Evolutionary conservation across 2,113 vertebrate species (phyloP).

Genomic region (Amphiprion ocellaris): DNA sequence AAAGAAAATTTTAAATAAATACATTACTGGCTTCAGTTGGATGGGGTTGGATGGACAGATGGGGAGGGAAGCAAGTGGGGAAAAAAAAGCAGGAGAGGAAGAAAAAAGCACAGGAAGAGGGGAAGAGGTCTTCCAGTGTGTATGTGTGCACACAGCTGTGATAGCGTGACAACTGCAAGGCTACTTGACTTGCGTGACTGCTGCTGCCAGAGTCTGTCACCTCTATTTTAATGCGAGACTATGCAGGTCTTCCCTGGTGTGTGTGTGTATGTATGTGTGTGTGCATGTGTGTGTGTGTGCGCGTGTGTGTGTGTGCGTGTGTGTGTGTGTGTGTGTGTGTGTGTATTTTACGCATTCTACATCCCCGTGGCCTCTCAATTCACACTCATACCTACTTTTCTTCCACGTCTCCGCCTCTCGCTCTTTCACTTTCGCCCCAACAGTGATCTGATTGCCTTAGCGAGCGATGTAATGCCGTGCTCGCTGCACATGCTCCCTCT

Average conservation of each 20-base stretch:
- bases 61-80: background rate
- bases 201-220: slow-evolving; percentile 83
- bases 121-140: slow-evolving; percentile 22
- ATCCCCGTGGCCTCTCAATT: slow-evolving; percentile 46
- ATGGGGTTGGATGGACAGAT: slow-evolving; percentile 28
- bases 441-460: slow-evolving; percentile 62
- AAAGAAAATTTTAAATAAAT: slow-evolving; percentile 44
- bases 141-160: slow-evolving; percentile 55
- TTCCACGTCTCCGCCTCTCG: slow-evolving; percentile 29
- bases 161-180: slow-evolving; percentile 83
- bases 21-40: slow-evolving; percentile 34
- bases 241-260: slow-evolving; percentile 75
- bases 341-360: slow-evolving; percentile 28
- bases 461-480: background rate
- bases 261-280: slow-evolving; percentile 45
- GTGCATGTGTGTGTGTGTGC: slow-evolving; percentile 39
- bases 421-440: slow-evolving; percentile 27
- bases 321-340: slow-evolving; percentile 43
- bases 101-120: slow-evolving; percentile 46
- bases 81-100: slow-evolving; percentile 1
- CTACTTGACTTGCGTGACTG: slow-evolving; percentile 77
- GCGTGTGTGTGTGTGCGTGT: slow-evolving; percentile 45
- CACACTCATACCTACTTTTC: slow-evolving; percentile 40
- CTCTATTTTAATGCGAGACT: slow-evolving; percentile 81
- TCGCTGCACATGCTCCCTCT: slow-evolving; percentile 17